Percentiles rank a stretch among this genome's conserved stretches.
phyloP scores from a whole-genome alignment of 2,888 invertebrate species.

The Siphlonurus alternatus region DNA sequence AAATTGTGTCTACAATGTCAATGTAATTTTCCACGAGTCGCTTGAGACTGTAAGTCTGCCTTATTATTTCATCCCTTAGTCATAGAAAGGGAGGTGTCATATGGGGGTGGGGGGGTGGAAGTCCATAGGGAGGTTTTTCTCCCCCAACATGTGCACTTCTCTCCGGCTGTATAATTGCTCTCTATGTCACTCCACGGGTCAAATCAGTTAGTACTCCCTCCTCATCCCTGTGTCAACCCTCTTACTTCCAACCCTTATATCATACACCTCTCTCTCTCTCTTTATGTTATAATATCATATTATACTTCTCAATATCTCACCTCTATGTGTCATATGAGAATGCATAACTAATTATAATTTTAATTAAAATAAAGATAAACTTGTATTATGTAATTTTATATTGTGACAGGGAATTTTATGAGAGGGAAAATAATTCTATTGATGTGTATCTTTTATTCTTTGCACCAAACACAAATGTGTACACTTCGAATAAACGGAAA shows the following conservation, averaged over 20 bases:
- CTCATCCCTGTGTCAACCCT: background rate
- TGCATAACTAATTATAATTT: too few relatives aligned
- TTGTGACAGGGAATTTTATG: too few relatives aligned
- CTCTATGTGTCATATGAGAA: too few relatives aligned
- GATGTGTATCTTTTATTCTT: too few relatives aligned
- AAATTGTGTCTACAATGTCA: background rate
- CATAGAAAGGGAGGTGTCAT: background rate
- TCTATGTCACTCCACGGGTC: conserved; percentile 1
- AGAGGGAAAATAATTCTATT: too few relatives aligned
- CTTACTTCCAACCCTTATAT: background rate
- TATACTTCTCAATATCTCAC: too few relatives aligned
- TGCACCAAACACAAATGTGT: too few relatives aligned
- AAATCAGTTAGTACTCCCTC: background rate
- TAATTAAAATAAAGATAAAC: too few relatives aligned
- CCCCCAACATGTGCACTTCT: background rate
- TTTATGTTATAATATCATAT: too few relatives aligned
- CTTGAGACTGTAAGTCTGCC: background rate
- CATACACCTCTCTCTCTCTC: background rate
- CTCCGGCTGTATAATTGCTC: background rate
- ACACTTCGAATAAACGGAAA: too few relatives aligned
- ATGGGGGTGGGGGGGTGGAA: background rate
- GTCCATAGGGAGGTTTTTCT: background rate
- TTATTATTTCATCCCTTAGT: background rate
- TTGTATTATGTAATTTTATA: too few relatives aligned
- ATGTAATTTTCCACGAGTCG: background rate